Conservation (phyloP, 2,888 invertebrate genomes). For the Andricus curvator region DNA sequence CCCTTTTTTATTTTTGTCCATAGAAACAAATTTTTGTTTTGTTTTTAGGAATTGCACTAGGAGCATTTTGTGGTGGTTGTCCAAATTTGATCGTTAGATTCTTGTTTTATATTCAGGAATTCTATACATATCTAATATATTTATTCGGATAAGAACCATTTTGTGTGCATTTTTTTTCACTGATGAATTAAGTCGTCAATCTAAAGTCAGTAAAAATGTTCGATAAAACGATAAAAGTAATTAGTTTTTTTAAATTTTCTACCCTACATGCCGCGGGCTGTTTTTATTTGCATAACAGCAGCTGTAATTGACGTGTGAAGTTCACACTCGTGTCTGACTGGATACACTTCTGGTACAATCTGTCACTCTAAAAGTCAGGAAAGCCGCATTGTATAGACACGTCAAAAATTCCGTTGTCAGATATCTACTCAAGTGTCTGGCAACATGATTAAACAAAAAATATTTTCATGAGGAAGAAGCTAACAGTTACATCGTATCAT, state of each 20-base stretch:
- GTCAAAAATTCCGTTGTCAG: constrained; percentile 21
- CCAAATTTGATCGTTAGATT: no score
- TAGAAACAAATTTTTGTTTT: no score
- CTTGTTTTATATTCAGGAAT: no score
- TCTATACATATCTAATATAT: no score
- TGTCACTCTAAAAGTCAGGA: constrained; percentile 30
- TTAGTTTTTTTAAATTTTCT: neutral
- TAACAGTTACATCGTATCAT: no score
- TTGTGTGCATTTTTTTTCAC: no score
- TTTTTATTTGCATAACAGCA: constrained; percentile 55
- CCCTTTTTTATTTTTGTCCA: no score
- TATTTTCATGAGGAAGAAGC: constrained; percentile 45
- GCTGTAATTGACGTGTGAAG: constrained; percentile 74
- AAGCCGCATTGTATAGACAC: constrained; percentile 8
- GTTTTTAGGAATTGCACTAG: no score
- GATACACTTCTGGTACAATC: constrained; percentile 44
- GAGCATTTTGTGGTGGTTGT: no score
- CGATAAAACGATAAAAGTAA: neutral
- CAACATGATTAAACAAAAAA: constrained; percentile 40
- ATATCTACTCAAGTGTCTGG: neutral
- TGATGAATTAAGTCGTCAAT: neutral
- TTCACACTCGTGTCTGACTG: constrained; percentile 68
- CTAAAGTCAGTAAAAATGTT: neutral
- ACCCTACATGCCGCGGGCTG: neutral
- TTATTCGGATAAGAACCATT: no score